Conservation (phyloP, 2,888 invertebrate genomes). For the Herminia tarsipennalis region DNA sequence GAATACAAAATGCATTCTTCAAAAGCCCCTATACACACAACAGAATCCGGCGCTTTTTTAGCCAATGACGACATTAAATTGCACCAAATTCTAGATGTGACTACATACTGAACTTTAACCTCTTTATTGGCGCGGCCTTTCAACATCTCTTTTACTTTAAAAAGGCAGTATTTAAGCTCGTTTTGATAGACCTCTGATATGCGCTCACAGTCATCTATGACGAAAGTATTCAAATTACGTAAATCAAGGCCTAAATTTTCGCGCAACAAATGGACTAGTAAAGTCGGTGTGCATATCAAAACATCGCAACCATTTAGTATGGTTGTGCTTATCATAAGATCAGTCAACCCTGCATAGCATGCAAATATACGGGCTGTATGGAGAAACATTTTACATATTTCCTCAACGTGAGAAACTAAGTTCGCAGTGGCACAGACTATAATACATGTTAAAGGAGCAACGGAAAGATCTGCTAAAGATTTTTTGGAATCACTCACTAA, state of each 20-base stretch:
- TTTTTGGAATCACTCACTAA: slow-evolving; percentile 78
- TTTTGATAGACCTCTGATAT: slow-evolving; percentile 83
- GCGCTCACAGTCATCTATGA: slow-evolving; percentile 90
- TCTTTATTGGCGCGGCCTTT: slow-evolving; percentile 71
- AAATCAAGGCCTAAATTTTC: slow-evolving; percentile 82
- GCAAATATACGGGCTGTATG: slow-evolving; percentile 64
- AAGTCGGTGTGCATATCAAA: slow-evolving; percentile 89
- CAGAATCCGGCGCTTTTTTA: slow-evolving; percentile 83
- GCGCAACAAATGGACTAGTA: slow-evolving; percentile 76
- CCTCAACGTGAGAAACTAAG: slow-evolving; percentile 80
- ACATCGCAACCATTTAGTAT: slow-evolving; percentile 89
- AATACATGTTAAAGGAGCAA: slow-evolving; percentile 84
- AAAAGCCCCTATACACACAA: slow-evolving; percentile 89
- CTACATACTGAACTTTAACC: slow-evolving; percentile 84
- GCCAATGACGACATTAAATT: slow-evolving; percentile 83
- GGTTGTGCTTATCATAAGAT: slow-evolving; percentile 63
- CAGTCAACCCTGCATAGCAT: slow-evolving; percentile 74
- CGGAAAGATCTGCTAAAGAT: slow-evolving; percentile 64
- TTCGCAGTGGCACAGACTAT: slow-evolving; percentile 88
- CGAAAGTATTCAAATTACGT: slow-evolving; percentile 86
- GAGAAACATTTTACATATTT: slow-evolving; percentile 71
- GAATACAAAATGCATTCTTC: slow-evolving; percentile 92
- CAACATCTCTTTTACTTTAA: slow-evolving; percentile 73
- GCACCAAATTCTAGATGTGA: slow-evolving; percentile 88
- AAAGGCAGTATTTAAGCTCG: slow-evolving; percentile 73